A percentile compares a stretch with the other conserved stretches of the same genome.
These are phyloP conservation scores for Actenoides hombroni DNA, from an alignment of 2,113 vertebrate genomes.

Conservation along the genomic window DNA sequence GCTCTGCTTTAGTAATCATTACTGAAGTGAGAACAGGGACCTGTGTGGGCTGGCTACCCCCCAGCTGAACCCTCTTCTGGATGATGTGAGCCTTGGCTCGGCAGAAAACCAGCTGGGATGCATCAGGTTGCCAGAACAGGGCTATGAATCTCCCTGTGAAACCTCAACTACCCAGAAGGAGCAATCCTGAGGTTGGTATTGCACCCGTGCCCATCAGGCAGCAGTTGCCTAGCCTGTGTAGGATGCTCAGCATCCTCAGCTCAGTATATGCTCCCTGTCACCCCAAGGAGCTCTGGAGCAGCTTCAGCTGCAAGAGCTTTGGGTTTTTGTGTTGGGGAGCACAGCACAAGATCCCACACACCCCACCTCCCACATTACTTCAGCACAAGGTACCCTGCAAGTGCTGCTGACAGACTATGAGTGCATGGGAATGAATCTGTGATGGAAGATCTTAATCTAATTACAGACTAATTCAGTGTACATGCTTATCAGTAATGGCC, in stretches of 20 bases:
- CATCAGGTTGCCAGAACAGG: background rate
- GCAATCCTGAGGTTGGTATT: rapidly evolving
- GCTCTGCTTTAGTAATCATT: background rate
- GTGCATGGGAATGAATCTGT: rapidly evolving
- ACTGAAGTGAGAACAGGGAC: background rate
- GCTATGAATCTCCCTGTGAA: background rate
- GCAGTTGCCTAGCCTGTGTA: rapidly evolving
- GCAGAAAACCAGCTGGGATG: background rate
- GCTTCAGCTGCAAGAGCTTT: background rate
- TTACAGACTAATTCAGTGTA: background rate
- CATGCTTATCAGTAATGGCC: background rate
- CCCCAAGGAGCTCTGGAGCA: background rate
- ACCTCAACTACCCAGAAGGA: background rate
- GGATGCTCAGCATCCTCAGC: background rate
- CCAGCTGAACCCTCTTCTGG: background rate
- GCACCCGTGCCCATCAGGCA: background rate
- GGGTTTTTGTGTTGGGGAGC: background rate
- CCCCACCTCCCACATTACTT: background rate
- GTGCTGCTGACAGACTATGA: background rate
- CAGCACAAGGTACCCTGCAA: background rate
- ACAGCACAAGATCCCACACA: rapidly evolving
- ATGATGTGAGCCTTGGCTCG: background rate
- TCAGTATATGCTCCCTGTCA: background rate
- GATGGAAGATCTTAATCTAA: background rate
- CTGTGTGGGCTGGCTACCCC: background rate